These are phyloP conservation scores for Lucinisca nassula DNA, from an alignment of 2,888 invertebrate species.

Conservation along the genomic window DNA sequence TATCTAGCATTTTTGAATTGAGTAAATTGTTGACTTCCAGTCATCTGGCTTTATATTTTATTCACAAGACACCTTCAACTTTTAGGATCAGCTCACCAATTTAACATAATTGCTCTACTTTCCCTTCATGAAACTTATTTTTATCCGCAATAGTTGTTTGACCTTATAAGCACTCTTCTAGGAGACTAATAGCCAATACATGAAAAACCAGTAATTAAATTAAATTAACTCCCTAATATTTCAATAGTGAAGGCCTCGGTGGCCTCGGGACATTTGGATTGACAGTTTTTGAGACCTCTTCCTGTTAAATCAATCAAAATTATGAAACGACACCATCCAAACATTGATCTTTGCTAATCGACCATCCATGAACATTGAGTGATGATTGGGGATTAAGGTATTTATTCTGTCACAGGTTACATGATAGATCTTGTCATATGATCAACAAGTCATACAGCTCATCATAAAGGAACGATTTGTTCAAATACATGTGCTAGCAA, in stretches of 20 bases:
- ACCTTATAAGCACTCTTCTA: background rate
- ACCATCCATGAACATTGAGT: background rate
- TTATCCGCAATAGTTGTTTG: background rate
- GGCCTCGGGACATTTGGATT: background rate
- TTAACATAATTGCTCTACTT: background rate
- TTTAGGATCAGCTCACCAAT: background rate
- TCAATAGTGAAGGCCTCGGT: background rate
- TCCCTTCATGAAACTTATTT: background rate
- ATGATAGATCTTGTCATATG: background rate
- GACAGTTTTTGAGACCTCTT: slow-evolving; percentile 7
- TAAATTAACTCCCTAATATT: background rate
- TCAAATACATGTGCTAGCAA: background rate
- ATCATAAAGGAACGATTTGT: background rate
- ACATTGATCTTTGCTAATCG: slow-evolving; percentile 17
- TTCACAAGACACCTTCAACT: background rate
- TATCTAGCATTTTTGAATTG: slow-evolving; percentile 43
- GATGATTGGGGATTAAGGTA: slow-evolving; percentile 14
- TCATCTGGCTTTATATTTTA: slow-evolving; percentile 15
- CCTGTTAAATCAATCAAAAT: slow-evolving; percentile 17
- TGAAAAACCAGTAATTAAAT: background rate
- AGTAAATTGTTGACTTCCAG: slow-evolving; percentile 46
- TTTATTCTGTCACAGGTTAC: slow-evolving; percentile 6
- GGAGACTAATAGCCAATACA: background rate
- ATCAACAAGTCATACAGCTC: background rate
- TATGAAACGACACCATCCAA: slow-evolving; percentile 3